Base-by-base conservation (phyloP, 92 coral and sea anemone genomes). In the Zoanthus sansibaricus region DNA sequence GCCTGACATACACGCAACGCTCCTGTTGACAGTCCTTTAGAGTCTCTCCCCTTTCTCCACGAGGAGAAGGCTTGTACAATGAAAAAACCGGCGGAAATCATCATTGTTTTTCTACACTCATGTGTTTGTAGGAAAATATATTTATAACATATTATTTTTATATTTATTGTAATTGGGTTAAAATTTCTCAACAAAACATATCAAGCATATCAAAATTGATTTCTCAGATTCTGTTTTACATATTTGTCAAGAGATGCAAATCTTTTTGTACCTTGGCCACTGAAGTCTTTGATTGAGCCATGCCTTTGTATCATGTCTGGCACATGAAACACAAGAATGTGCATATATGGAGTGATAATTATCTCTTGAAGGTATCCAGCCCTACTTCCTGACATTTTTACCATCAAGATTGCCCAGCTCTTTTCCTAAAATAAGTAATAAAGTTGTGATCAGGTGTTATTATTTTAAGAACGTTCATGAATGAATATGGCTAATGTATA, bases 271-370 rank as follows among this genome's bases (percentile, higher is more conserved):
- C 75, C 46, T 71, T 71, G 75, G 47, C 46, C 75, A 71, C 75
- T 71, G 75, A 71, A 71, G 47, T 31, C 44, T 37, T 71, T 71
- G 75, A 71, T 71, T 32, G 86, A 87, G 49, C 90, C 87, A 46
- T 88, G 86, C 76, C 76, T 72, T 21, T 67, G 72, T 15, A 88
- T 79, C 91, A 88, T 88, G 37, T 59, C 64, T 77, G 87, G 91
- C 13, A 80, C 91, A 46, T 88, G 91, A 18, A 87, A 87, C 44
- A 87, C 82, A 37, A 87, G 44, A 75, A 61, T 45, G 7, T 88
- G 87, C 83, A 88, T 88, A 5, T 88, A 88, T 1, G 91, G 91
- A 73, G 91, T 88, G 10, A 88, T 82, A 3, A 88, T 79, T 6
- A 78, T 88, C 16, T 54, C 59, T 0, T 46, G 67, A 0, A 61